Evolutionary conservation across 2,797 vertebrate genomes (phyloP).

Genomic region (Chaenodraco wilsoni): DNA sequence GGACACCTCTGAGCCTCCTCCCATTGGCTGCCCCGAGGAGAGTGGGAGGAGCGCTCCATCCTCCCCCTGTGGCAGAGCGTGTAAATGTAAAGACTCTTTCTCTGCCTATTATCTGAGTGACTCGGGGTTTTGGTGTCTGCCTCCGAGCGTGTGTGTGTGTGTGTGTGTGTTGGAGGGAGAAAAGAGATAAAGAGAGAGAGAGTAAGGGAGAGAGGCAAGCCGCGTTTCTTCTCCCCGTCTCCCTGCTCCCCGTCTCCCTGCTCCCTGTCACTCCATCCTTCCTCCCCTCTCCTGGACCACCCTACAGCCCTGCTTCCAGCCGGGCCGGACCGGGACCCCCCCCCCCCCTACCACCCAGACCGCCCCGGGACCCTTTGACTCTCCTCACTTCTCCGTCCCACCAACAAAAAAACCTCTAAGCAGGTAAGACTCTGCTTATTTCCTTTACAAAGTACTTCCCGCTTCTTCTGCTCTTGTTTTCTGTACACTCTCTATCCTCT

Average conservation of each 20-base stretch:
- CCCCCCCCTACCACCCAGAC: conserved; percentile 60
- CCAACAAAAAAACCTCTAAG: conserved; percentile 54
- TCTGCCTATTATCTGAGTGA: conserved; percentile 83
- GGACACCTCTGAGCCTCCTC: conserved; percentile 51
- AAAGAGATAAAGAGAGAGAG: conserved; percentile 73
- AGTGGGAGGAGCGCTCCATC: conserved; percentile 78
- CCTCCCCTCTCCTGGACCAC: conserved; percentile 74
- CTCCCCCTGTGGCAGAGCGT: conserved; percentile 79
- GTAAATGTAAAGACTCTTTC: conserved; percentile 83
- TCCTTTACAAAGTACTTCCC: conserved; percentile 57
- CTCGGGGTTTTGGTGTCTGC: conserved; percentile 82
- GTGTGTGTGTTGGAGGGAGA: conserved; percentile 65
- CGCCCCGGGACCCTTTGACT: conserved; percentile 83
- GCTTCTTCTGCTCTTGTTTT: conserved; percentile 30
- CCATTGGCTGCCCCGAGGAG: conserved; percentile 79
- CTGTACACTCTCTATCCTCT: conserved; percentile 1
- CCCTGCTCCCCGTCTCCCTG: conserved; percentile 84
- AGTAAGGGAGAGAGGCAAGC: conserved; percentile 76
- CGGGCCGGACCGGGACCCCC: conserved; percentile 64
- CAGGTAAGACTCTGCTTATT: conserved; percentile 79
- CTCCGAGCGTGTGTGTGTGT: conserved; percentile 68
- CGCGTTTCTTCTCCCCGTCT: conserved; percentile 82
- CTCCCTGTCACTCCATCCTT: conserved; percentile 86
- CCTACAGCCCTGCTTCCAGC: conserved; percentile 72
- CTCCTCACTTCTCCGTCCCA: conserved; percentile 85